Evolutionary conservation across 53 echinoderm and acorn worm genomes (phyloP).

Genomic region (Mesocentrotus franciscanus): DNA sequence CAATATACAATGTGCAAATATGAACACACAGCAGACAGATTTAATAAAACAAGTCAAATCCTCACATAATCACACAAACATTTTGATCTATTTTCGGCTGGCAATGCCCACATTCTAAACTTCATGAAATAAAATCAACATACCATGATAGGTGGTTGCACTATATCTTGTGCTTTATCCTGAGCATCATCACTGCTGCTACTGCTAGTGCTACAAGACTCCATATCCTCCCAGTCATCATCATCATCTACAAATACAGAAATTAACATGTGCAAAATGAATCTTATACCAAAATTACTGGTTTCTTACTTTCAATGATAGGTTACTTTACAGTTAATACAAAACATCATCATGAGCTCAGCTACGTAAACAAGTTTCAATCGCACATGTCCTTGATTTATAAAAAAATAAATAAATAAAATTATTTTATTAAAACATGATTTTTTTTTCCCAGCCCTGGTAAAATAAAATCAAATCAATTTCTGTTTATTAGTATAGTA

Average conservation of each 20-base stretch:
- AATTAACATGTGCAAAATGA: neutral
- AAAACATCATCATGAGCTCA: too few relatives aligned
- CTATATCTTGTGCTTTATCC: conserved; percentile 55
- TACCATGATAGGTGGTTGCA: conserved; percentile 78
- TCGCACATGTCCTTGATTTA: too few relatives aligned
- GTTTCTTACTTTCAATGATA: too few relatives aligned
- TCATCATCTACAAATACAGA: conserved; percentile 55
- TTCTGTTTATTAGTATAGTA: too few relatives aligned
- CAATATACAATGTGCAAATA: neutral
- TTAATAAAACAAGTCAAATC: neutral
- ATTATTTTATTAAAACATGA: too few relatives aligned
- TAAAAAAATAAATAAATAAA: too few relatives aligned
- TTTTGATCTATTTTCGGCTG: neutral
- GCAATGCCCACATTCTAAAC: neutral
- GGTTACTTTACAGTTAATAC: too few relatives aligned
- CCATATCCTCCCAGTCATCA: conserved; percentile 80
- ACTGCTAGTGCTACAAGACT: conserved; percentile 91
- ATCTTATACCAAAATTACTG: too few relatives aligned
- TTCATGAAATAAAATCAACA: neutral
- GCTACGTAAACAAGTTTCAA: too few relatives aligned
- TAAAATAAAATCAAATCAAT: too few relatives aligned
- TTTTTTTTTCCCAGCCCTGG: too few relatives aligned
- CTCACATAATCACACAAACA: neutral
- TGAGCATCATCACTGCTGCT: conserved; percentile 79
- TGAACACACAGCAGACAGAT: neutral